phyloP scores from a whole-genome alignment of 2,797 vertebrate species.

The Thunnus albacares region DNA sequence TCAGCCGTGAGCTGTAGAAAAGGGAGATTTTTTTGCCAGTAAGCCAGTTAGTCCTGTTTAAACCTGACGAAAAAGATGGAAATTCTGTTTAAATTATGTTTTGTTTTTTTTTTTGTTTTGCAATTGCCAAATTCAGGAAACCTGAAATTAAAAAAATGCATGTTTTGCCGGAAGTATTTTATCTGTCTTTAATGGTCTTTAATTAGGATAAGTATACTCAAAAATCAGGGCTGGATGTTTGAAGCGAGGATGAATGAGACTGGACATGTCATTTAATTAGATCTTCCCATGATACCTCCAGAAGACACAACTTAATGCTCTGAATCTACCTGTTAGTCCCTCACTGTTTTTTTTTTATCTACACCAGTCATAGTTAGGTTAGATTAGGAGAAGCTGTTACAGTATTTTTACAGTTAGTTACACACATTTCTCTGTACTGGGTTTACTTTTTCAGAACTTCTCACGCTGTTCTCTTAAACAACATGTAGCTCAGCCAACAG shows the following conservation, averaged over 20 bases:
- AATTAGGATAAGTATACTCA: not conserved
- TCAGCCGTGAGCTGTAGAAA: conserved; percentile 48
- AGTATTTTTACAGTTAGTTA: no score
- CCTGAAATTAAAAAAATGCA: not conserved
- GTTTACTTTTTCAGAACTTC: no score
- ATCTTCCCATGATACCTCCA: not conserved
- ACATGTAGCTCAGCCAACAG: no score
- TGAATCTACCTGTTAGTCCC: not conserved
- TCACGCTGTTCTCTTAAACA: no score
- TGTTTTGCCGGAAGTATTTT: not conserved
- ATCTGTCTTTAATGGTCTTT: not conserved
- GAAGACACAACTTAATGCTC: not conserved
- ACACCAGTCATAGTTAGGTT: no score
- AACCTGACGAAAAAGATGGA: conserved; percentile 48
- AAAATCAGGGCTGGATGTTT: conserved; percentile 6
- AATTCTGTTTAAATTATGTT: conserved; percentile 28
- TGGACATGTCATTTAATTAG: conserved; percentile 20
- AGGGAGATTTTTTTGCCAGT: conserved; percentile 39
- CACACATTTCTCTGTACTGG: no score
- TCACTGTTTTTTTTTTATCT: not conserved
- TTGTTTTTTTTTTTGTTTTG: not conserved
- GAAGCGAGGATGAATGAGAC: not conserved
- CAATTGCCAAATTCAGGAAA: conserved; percentile 2
- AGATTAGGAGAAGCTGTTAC: not conserved
- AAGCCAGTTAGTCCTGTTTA: conserved; percentile 39